Evolutionary conservation across 92 coral and sea anemone species (phyloP), one percentile per base, ranked within the genome.

Genomic region (Actinostola sp.): DNA sequence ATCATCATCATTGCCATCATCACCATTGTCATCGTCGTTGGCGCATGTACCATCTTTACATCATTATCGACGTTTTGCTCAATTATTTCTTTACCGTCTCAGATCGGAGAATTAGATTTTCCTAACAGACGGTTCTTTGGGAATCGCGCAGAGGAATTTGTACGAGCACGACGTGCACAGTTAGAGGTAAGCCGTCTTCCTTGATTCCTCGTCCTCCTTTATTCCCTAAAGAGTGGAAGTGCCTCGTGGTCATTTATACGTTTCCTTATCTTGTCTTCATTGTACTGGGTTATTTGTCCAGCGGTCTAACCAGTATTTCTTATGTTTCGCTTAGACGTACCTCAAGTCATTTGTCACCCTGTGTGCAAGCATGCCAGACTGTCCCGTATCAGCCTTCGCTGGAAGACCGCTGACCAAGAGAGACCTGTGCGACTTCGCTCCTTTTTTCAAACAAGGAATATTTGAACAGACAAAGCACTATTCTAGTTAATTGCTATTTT

Each of bases 361-460:
- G 33, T 94, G 98, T 61, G 80, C 98, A 50, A 91, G 80, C 51
- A 82, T 94, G 6, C 87, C 85, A 30, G 93, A 92, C 65, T 94
- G 98, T 39, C 95, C 96, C 13, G 75, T 94, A 36, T 91, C 96
- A 11, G 92, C 97, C 52, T 81, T 70, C 72, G 77, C 84, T 42
- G 95, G 95, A n/a, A 83, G 92, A 63, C 73, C 82, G 33, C 76
- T 94, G 52, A 85, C 92, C 49, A 94, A 94, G 70, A 63, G 98
- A 76, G 98, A 94, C 81, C 77, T 94, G 0, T 94, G 97, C 28
- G 93, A 84, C 76, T 94, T 94, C 77, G 92, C 96, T 30, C 96
- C 92, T 12, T 94, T 94, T 82, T 94, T 94, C 66, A 94, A 94
- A 46, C 98, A 94, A 82, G 98, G 98, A 68, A 91, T 94, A 31